A percentile compares a stretch with the other conserved stretches of the same genome.
Conservation (phyloP, 2,797 vertebrate genomes). For the Leptatherina wallacei region DNA sequence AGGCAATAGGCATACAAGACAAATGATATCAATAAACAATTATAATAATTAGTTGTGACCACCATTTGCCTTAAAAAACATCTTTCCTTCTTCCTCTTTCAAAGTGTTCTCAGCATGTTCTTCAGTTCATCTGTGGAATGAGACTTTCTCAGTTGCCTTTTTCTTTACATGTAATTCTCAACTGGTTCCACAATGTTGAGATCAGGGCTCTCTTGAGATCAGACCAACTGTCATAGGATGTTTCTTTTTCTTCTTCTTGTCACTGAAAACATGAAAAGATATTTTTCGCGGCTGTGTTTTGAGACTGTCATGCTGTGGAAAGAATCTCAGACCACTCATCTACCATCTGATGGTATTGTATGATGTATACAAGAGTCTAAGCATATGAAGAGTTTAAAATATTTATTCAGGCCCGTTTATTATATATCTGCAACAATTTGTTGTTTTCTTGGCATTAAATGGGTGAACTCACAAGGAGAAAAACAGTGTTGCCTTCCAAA, state of each 20-base stretch:
- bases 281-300: conserved; percentile 7
- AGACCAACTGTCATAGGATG: conserved; percentile 4
- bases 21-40: not conserved
- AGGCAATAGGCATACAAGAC: not conserved
- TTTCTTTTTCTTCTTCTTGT: conserved; percentile 1
- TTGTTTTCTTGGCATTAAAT: conserved; percentile 11
- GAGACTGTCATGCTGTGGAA: not conserved
- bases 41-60: not conserved
- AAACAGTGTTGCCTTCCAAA: conserved; percentile 1
- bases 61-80: conserved; percentile 1
- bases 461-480: conserved; percentile 13
- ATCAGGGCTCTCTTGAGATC: not conserved
- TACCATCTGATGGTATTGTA: not conserved
- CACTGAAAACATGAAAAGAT: not conserved
- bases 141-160: conserved; percentile 4
- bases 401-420: not conserved
- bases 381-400: not conserved
- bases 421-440: not conserved
- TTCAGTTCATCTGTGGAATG: conserved; percentile 2
- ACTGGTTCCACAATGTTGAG: not conserved
- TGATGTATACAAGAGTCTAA: not conserved
- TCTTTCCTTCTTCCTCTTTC: not conserved
- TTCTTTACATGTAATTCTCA: conserved; percentile 8
- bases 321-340: not conserved
- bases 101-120: conserved; percentile 5